Base-by-base conservation (phyloP, 2,888 invertebrate species). In the Caenorhabditis sp. region DNA sequence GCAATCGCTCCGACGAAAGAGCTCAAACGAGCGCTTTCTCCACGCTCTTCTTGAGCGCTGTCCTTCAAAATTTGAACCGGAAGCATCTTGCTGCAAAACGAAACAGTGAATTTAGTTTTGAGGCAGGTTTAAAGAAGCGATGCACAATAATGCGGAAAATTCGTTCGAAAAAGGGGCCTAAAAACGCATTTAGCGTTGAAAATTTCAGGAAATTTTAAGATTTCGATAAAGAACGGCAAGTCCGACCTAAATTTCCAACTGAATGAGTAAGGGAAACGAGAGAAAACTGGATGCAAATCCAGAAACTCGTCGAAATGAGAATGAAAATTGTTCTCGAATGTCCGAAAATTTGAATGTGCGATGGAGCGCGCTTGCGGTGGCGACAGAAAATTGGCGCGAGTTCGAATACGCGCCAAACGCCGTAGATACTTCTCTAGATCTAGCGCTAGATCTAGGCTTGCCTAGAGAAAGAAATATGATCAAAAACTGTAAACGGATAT, bases 1-100 rank as follows among this genome's bases (percentile, higher is more conserved):
- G 98, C 98, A 90, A 98, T 98, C 24, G 98, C 98, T 70, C 99
- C 99, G 87, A 98, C 96, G 93, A 99, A 99, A 90, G 97, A 96
- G 82, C 98, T 98, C 94, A 99, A 94, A 80, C 99, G 95, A 91
- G 99, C 99, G 91, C 96, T 95, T 93, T 99, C 99, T 24, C 96
- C 96, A 92, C 96, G 97, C 93, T 99, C 99, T 93, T 99, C 97
- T 93, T 98, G 97, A 0, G 98, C 98, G 89, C 97, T 97, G 94
- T 95, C 95, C 93, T 96, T 98, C 89, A 99, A 94, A 92, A 99
- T 95, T 93, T 97, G 95, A 47, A 98, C 88, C 19, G 89, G 89
- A 19, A 89, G 77, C 88, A 88, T 88, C 24, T 16, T 68, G 64
- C 80, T 80, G 58, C 26, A 80, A 77, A 58, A 59, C 12, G 12